phyloP scores from a whole-genome alignment of 2,888 invertebrate genomes.

The Caenorhabditis macrosperma region DNA sequence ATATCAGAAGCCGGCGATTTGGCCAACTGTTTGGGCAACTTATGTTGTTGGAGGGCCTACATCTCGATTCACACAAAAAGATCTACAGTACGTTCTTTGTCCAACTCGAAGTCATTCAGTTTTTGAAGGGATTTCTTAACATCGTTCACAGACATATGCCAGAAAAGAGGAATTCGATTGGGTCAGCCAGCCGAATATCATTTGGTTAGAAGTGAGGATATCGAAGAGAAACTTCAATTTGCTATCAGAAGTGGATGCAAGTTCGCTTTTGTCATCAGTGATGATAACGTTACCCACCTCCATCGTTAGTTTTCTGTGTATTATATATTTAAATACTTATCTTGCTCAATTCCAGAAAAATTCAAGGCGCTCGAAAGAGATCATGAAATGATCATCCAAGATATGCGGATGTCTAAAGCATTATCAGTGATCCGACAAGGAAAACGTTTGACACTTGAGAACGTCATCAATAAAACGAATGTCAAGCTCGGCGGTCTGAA shows the following conservation, averaged over 20 bases:
- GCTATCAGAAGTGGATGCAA: constrained; percentile 20
- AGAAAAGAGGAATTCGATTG: constrained; percentile 9
- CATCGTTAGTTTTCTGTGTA: constrained; percentile 23
- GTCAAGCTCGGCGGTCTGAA: constrained; percentile 72
- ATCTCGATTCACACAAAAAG: not conserved
- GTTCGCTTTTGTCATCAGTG: constrained; percentile 43
- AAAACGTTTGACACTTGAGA: constrained; percentile 67
- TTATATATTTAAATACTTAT: not conserved
- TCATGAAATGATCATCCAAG: constrained; percentile 69
- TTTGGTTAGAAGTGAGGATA: not conserved
- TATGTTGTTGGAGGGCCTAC: constrained; percentile 9
- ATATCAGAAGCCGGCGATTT: not conserved
- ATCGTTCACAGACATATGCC: constrained; percentile 11
- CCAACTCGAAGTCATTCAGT: not conserved
- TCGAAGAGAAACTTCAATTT: not conserved
- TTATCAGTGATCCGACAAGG: constrained; percentile 28
- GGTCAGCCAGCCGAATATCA: constrained; percentile 3
- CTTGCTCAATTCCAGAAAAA: constrained; percentile 26
- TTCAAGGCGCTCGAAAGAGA: constrained; percentile 66
- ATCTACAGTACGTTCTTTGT: constrained; percentile 1
- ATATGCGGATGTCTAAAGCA: constrained; percentile 68
- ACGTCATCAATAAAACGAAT: constrained; percentile 71
- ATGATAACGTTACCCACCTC: constrained; percentile 29
- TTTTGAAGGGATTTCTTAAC: not conserved
- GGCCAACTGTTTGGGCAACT: constrained; percentile 13